Conservation (phyloP, 2,888 invertebrate species). For the Melangyna quadrimaculata region DNA sequence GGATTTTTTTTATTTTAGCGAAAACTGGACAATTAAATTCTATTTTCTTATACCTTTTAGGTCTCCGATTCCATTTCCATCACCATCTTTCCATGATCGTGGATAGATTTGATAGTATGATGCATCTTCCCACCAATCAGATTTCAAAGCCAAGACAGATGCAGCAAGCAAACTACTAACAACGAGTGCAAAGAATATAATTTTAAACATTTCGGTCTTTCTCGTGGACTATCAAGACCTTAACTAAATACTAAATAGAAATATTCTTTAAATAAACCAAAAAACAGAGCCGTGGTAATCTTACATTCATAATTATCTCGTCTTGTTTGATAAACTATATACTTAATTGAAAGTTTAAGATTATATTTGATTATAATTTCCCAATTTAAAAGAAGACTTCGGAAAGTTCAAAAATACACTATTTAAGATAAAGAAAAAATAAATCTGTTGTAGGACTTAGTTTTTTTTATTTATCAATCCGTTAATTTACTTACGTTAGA, state of each 20-base stretch:
- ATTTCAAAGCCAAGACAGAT: constrained; percentile 40
- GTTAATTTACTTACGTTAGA: too few species aligned
- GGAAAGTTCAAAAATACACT: too few species aligned
- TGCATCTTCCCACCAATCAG: constrained; percentile 92
- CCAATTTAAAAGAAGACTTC: not conserved
- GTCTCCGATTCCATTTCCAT: constrained; percentile 93
- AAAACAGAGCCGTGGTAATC: not conserved
- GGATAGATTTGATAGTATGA: constrained; percentile 93
- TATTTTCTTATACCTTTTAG: constrained; percentile 84
- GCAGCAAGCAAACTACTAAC: not conserved
- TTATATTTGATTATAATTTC: not conserved
- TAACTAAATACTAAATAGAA: not conserved
- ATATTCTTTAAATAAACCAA: not conserved
- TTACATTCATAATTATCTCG: not conserved
- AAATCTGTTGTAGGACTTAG: too few species aligned
- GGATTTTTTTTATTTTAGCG: too few species aligned
- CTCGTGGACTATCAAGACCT: not conserved
- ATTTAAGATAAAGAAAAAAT: too few species aligned
- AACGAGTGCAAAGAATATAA: not conserved
- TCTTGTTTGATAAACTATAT: not conserved
- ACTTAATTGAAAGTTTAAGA: not conserved
- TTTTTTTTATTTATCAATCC: too few species aligned
- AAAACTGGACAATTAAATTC: not conserved
- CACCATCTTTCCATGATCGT: constrained; percentile 90
- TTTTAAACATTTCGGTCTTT: constrained; percentile 4